phyloP scores from a whole-genome alignment of 2,113 vertebrate species.

The Atrichornis clamosus region DNA sequence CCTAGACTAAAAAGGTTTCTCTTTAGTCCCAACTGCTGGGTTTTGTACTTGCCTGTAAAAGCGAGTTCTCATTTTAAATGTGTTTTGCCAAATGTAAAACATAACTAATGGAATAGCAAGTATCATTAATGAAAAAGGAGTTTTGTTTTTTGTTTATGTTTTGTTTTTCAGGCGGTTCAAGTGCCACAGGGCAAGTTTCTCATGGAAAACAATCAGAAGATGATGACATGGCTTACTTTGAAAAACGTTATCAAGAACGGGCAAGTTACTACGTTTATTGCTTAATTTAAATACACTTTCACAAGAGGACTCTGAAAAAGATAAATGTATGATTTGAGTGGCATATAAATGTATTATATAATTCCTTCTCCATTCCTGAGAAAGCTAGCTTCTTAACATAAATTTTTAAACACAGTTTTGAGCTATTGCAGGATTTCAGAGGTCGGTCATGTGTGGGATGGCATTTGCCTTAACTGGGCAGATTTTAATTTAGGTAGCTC shows the following conservation, averaged over 20 bases:
- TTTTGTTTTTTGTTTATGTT: background rate
- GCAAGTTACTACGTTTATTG: constrained; percentile 50
- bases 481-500: background rate
- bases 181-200: constrained; percentile 39
- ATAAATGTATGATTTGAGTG: background rate
- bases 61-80: background rate
- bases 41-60: background rate
- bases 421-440: background rate
- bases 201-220: constrained; percentile 59
- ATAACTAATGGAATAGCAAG: background rate
- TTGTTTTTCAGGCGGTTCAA: constrained; percentile 46
- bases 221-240: constrained; percentile 79
- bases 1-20: background rate
- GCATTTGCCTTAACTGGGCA: background rate
- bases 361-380: background rate
- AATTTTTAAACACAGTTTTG: background rate
- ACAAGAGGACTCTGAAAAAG: background rate
- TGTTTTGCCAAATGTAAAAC: background rate
- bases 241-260: constrained; percentile 75
- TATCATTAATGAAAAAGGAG: background rate
- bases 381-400: background rate
- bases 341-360: background rate
- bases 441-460: background rate
- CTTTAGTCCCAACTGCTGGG: background rate
- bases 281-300: background rate